Conservation (phyloP, 1,140 invertebrate genomes). For the Cherax quadricarinatus region DNA sequence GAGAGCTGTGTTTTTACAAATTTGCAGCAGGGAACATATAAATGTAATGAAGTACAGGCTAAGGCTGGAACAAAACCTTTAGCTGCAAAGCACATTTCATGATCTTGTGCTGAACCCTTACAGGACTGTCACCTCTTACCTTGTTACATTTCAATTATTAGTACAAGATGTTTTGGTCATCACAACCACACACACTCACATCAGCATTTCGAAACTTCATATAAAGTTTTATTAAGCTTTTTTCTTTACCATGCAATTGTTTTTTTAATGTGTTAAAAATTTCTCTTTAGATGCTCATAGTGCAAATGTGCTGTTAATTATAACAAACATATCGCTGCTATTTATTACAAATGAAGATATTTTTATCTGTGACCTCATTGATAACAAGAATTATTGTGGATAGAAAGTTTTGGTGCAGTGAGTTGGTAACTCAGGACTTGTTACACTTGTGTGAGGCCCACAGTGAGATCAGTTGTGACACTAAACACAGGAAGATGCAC, state of each 20-base stretch:
- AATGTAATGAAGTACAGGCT: constrained; percentile 48
- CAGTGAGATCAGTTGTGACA: constrained; percentile 35
- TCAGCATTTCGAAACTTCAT: not conserved
- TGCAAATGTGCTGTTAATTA: not conserved
- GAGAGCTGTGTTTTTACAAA: constrained; percentile 69
- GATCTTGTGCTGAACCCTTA: constrained; percentile 51
- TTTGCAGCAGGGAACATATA: constrained; percentile 67
- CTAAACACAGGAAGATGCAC: constrained; percentile 22
- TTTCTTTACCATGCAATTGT: not conserved
- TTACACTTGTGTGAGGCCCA: constrained; percentile 22
- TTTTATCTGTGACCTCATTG: not conserved
- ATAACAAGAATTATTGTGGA: not conserved
- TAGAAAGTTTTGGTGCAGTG: constrained; percentile 11
- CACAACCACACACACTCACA: not conserved
- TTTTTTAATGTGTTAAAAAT: not conserved
- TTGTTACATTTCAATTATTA: constrained; percentile 5
- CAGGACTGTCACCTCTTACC: constrained; percentile 21
- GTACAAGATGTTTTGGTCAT: constrained; percentile 1
- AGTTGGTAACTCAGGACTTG: not conserved
- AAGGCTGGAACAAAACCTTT: constrained; percentile 56
- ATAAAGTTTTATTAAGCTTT: not conserved
- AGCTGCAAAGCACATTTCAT: constrained; percentile 63
- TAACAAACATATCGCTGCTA: not conserved
- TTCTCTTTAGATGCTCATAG: not conserved
- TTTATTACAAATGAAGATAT: not conserved